Base-by-base conservation (phyloP, 2,888 invertebrate genomes). In the Lymantria monacha region DNA sequence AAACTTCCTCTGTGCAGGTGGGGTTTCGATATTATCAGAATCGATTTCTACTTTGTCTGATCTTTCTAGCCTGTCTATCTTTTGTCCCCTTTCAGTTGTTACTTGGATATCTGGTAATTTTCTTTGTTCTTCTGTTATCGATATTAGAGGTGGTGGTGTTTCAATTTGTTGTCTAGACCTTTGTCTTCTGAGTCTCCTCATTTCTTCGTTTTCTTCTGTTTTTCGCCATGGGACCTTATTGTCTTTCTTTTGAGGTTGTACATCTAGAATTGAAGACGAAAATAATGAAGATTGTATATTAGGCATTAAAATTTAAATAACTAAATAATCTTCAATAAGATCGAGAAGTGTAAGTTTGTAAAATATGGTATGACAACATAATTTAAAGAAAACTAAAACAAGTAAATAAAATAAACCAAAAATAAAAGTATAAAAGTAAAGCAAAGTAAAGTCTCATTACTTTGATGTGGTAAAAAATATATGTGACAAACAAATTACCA, bases 11-110 rank as follows among this genome's bases (percentile, higher is more conserved):
- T 95, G 95, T 0, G 95, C 96, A 7, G 97, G 97, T 14, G 97
- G 97, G 1, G 97, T 97, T 89, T 97, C 97, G 33, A 97, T 96
- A 69, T 97, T 97, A 68, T 97, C 97, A 2, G 97, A 96, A 79
- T 97, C 97, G 40, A 97, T 96, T 74, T 97, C 97, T 10, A 95
- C 94, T 76, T 94, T 94, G 67, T 95, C 95, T 13, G 92, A 69
- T 43, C 77, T 75, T 1, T 76, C 74, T 12, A 60, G 50, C 31
- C 66, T 74, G 1, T 10, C 10, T 2, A 55, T 48, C 13, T 74
- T 79, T 1, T 44, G 56, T 7, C 79, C 81, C 42, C 62, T 77
- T 9, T 77, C 81, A 30, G 61, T 70, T 12, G 89, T 81, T 41
- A 89, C 76, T 36, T 82, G 84, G 43, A 92, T 90, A 57, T 92